Percentiles rank a stretch among this genome's conserved stretches.
These are phyloP conservation scores for Smittia sp. DNA, from an alignment of 2,888 invertebrate genomes.

Conservation along the genomic window DNA sequence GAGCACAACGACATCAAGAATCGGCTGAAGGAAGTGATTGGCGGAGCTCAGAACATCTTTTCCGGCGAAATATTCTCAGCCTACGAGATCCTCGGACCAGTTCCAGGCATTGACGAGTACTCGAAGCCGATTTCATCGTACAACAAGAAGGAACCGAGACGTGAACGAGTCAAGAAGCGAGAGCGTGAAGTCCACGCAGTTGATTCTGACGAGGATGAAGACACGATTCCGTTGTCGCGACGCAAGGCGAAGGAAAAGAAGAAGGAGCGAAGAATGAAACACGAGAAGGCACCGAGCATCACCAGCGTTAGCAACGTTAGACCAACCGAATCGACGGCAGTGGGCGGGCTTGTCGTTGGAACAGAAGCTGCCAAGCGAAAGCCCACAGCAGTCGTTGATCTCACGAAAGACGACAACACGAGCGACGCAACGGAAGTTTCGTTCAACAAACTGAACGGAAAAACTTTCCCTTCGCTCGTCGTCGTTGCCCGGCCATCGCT, in stretches of 20 bases:
- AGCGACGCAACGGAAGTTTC: slow-evolving; percentile 72
- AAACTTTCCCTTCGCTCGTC: slow-evolving; percentile 82
- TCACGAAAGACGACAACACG: slow-evolving; percentile 61
- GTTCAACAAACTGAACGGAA: slow-evolving; percentile 71
- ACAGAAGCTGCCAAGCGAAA: slow-evolving; percentile 54
- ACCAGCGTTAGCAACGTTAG: slow-evolving; percentile 51
- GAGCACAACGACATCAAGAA: slow-evolving; percentile 66
- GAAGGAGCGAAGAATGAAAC: slow-evolving; percentile 52
- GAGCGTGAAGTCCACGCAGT: slow-evolving; percentile 29
- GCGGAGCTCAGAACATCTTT: slow-evolving; percentile 64
- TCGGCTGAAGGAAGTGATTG: slow-evolving; percentile 60
- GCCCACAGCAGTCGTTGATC: slow-evolving; percentile 59
- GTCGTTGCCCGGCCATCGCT: slow-evolving; percentile 79
- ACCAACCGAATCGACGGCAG: slow-evolving; percentile 69
- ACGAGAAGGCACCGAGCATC: slow-evolving; percentile 49
- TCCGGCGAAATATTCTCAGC: slow-evolving; percentile 66
- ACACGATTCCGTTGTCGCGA: slow-evolving; percentile 24
- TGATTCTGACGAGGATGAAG: slow-evolving; percentile 30
- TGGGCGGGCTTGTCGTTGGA: slow-evolving; percentile 69
- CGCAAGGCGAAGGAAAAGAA: slow-evolving; percentile 47
- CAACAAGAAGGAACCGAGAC: slow-evolving; percentile 43
- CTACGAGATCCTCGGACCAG: slow-evolving; percentile 60
- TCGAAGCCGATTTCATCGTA: slow-evolving; percentile 45
- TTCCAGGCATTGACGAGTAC: slow-evolving; percentile 44
- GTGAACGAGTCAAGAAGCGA: slow-evolving; percentile 42